Evolutionary conservation across 2,113 vertebrate species (phyloP).

Genomic region (Sakesphorus luctuosus): DNA sequence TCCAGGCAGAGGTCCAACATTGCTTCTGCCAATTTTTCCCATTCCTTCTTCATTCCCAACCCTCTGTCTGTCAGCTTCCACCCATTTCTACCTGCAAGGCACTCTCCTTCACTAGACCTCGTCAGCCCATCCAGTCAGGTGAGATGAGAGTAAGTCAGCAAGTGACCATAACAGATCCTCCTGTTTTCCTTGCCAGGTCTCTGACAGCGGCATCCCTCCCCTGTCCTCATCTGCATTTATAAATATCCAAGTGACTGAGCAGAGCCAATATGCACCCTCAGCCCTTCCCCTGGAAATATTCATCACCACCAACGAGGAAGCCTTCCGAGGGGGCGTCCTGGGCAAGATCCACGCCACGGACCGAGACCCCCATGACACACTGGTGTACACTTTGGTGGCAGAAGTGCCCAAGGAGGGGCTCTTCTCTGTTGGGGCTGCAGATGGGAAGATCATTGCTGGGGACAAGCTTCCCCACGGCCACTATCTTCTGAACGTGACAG

Average conservation of each 20-base stretch:
- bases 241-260: conserved; percentile 86
- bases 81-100: not conserved
- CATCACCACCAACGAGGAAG: conserved; percentile 80
- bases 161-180: not conserved
- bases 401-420: conserved; percentile 45
- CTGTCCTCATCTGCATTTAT: conserved; percentile 90
- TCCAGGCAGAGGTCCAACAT: not conserved
- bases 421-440: conserved; percentile 83
- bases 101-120: not conserved
- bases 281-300: conserved; percentile 91
- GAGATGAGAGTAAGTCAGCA: not conserved
- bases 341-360: conserved; percentile 93
- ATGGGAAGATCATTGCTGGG: conserved; percentile 88
- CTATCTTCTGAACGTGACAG: conserved; percentile 87
- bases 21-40: not conserved
- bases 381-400: conserved; percentile 81
- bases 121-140: not conserved
- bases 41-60: not conserved
- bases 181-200: conserved; percentile 78
- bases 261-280: conserved; percentile 86
- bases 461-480: conserved; percentile 82
- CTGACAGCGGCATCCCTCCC: conserved; percentile 88
- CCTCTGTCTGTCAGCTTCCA: not conserved
- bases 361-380: conserved; percentile 86
- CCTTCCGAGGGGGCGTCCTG: conserved; percentile 84